phyloP scores from a whole-genome alignment of 2,797 vertebrate species.

The Channallabes apus region DNA sequence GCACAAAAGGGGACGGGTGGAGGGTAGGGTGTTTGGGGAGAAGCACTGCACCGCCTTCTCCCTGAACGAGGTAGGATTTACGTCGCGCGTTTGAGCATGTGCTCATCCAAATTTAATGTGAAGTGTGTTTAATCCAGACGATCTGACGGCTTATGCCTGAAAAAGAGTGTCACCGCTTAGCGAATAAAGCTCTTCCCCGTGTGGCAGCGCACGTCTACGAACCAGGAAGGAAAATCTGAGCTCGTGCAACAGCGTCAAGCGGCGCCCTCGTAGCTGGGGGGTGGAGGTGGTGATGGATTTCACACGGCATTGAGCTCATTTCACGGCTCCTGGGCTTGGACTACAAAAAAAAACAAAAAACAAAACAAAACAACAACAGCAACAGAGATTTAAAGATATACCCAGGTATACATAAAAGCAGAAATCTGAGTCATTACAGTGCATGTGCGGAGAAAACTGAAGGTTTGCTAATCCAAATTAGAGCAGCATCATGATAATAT shows the following conservation, averaged over 20 bases:
- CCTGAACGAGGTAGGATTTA: background rate
- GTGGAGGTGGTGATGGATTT: background rate
- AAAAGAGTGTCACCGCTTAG: conserved; percentile 33
- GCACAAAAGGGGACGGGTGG: background rate
- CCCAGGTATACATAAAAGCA: background rate
- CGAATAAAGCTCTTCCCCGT: conserved; percentile 41
- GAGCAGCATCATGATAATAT: background rate
- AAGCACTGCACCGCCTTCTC: background rate
- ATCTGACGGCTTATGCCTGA: conserved; percentile 32
- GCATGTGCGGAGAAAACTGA: background rate
- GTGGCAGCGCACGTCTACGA: conserved; percentile 21
- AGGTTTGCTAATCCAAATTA: background rate
- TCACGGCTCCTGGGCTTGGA: conserved; percentile 27
- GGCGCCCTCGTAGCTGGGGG: background rate
- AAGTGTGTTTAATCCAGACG: conserved; percentile 45
- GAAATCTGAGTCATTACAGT: background rate
- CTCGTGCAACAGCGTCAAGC: conserved; percentile 8
- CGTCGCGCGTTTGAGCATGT: background rate
- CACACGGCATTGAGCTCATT: conserved; percentile 40
- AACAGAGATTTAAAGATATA: conserved; percentile 1
- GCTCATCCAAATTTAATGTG: conserved; percentile 16
- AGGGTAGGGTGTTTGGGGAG: background rate
- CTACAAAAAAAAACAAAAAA: background rate
- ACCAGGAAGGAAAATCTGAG: conserved; percentile 4
- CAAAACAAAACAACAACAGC: background rate